These are phyloP conservation scores for Amiota communis DNA, from an alignment of 2,888 invertebrate genomes.

Conservation along the genomic window DNA sequence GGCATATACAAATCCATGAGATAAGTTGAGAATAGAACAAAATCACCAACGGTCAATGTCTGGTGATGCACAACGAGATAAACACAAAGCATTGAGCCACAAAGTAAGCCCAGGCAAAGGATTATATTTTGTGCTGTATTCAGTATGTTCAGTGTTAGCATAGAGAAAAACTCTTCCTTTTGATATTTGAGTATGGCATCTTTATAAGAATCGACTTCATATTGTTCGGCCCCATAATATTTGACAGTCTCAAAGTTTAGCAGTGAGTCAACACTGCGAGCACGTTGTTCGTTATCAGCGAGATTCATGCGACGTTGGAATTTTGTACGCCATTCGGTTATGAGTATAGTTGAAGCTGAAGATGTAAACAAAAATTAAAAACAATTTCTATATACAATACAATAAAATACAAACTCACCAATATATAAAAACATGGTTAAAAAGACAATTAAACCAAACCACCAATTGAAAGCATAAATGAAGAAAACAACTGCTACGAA, in stretches of 20 bases:
- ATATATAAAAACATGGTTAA: slow-evolving; percentile 94
- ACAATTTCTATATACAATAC: slow-evolving; percentile 19
- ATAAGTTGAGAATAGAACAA: slow-evolving; percentile 95
- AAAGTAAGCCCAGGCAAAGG: slow-evolving; percentile 87
- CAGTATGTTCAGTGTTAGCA: slow-evolving; percentile 88
- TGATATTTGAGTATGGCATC: slow-evolving; percentile 90
- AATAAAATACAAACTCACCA: slow-evolving; percentile 76
- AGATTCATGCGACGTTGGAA: slow-evolving; percentile 94
- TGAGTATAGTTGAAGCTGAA: slow-evolving; percentile 82
- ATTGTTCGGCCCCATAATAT: slow-evolving; percentile 95
- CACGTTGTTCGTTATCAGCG: slow-evolving; percentile 93
- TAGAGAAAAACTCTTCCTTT: slow-evolving; percentile 91
- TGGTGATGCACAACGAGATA: slow-evolving; percentile 84
- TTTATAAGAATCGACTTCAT: slow-evolving; percentile 89
- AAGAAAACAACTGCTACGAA: slow-evolving; percentile 93
- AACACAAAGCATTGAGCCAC: slow-evolving; percentile 91
- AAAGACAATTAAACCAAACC: slow-evolving; percentile 97
- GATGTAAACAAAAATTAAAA: slow-evolving; percentile 64
- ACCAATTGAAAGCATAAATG: slow-evolving; percentile 88
- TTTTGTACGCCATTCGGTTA: slow-evolving; percentile 99
- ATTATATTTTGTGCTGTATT: slow-evolving; percentile 94
- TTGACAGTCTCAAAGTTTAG: slow-evolving; percentile 99
- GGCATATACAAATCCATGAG: slow-evolving; percentile 96
- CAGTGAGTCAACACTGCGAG: slow-evolving; percentile 94
- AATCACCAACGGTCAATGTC: slow-evolving; percentile 91